Conservation (phyloP, 2,888 invertebrate genomes). For the Platynereis dumerilii region DNA sequence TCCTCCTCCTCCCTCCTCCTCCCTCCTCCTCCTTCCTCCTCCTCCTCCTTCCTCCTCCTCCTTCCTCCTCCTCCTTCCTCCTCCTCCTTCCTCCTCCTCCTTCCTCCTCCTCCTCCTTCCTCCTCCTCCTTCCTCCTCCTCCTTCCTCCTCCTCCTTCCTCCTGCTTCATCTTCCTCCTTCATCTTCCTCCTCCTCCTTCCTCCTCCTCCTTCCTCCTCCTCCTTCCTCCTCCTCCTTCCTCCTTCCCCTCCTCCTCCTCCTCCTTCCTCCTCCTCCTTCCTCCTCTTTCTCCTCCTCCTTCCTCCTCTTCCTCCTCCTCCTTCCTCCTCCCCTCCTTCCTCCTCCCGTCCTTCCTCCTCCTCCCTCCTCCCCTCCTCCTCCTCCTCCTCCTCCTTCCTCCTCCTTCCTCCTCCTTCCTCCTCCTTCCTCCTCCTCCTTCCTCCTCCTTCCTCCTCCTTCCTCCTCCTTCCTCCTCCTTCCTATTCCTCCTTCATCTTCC, state of each 20-base stretch:
- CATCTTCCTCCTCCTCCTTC: background rate
- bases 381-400: background rate
- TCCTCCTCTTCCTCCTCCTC: background rate
- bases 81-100: background rate
- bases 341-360: background rate
- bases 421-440: background rate
- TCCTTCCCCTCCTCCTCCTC: constrained; percentile 1
- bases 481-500: background rate
- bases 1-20: background rate
- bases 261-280: constrained; percentile 6
- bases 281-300: background rate
- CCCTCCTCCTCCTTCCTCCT: background rate
- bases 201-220: background rate
- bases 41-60: background rate
- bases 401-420: background rate
- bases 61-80: background rate
- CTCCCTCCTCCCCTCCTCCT: background rate
- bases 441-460: background rate
- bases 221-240: background rate
- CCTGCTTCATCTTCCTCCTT: too few species aligned
- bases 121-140: background rate
- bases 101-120: background rate
- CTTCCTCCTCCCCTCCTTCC: background rate
- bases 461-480: background rate
- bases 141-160: background rate